Evolutionary conservation across 64 coral and sea anemone species (phyloP).

Genomic region (Stylophora pistillata): DNA sequence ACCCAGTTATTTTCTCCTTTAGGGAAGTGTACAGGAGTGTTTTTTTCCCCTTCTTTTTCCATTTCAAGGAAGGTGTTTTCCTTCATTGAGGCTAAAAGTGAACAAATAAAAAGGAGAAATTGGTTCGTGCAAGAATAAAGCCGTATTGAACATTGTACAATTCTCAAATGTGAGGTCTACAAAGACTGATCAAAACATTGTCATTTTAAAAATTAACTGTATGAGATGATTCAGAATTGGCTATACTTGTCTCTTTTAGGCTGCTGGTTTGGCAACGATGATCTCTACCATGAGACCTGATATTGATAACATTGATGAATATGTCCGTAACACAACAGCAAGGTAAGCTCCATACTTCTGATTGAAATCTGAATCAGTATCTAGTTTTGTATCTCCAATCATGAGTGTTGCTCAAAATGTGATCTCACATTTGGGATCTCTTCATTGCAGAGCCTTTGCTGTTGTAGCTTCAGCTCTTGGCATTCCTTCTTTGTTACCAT

Average conservation of each 20-base stretch:
- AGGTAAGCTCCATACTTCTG: slow-evolving; percentile 53
- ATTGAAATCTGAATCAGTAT: background rate
- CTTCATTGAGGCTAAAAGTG: too few species aligned
- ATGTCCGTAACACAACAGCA: slow-evolving; percentile 99
- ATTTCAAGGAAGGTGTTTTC: too few species aligned
- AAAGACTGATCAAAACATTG: too few species aligned
- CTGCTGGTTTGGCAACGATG: slow-evolving; percentile 98
- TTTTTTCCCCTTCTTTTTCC: background rate
- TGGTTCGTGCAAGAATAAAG: too few species aligned
- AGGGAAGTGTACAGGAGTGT: background rate
- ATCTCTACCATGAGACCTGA: slow-evolving; percentile 99
- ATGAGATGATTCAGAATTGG: background rate
- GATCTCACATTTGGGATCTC: background rate
- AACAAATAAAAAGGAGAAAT: too few species aligned
- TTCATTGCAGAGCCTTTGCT: slow-evolving; percentile 87
- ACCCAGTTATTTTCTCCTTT: background rate
- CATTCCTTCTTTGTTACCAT: slow-evolving; percentile 93
- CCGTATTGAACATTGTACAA: too few species aligned
- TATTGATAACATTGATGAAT: slow-evolving; percentile 99
- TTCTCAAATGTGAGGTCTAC: too few species aligned
- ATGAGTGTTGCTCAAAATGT: background rate
- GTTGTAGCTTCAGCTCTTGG: slow-evolving; percentile 98
- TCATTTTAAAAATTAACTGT: too few species aligned
- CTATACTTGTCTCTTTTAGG: slow-evolving; percentile 44
- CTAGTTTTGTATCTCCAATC: background rate